phyloP scores from a whole-genome alignment of 35 echinoderm and acorn worm genomes.

The Acanthaster planci region DNA sequence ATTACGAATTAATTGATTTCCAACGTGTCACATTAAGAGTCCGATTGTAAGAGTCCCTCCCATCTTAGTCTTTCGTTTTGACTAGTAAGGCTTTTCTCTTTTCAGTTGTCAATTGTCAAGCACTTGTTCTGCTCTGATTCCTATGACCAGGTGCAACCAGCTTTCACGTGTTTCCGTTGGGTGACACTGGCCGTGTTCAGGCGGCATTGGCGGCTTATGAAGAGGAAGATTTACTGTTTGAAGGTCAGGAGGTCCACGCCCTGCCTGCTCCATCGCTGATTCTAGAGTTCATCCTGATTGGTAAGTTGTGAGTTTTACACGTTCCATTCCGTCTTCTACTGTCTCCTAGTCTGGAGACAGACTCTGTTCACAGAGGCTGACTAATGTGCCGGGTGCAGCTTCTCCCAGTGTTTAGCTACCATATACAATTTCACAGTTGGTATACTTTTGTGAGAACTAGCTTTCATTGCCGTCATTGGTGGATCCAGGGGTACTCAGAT shows the following conservation, averaged over 20 bases:
- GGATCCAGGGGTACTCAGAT: too few species aligned
- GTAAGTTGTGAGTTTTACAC: neutral
- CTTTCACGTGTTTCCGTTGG: neutral
- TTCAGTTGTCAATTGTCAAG: neutral
- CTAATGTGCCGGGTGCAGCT: too few species aligned
- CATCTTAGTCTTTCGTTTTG: neutral
- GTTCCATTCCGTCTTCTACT: too few species aligned
- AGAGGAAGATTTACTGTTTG: constrained; percentile 10
- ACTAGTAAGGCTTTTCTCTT: neutral
- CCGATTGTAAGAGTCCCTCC: neutral
- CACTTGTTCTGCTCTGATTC: neutral
- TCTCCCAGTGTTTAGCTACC: too few species aligned
- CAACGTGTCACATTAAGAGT: neutral
- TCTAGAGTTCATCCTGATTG: neutral
- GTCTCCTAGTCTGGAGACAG: too few species aligned
- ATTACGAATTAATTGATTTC: too few species aligned
- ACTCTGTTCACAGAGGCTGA: too few species aligned
- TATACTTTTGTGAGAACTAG: too few species aligned
- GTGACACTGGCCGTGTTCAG: neutral
- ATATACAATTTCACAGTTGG: too few species aligned
- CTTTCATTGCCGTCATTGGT: too few species aligned
- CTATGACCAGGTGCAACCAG: neutral
- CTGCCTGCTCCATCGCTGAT: neutral
- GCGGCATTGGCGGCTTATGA: neutral
- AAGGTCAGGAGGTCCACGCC: neutral